Evolutionary conservation across 2,888 invertebrate species (phyloP).

Genomic region (Drosophila tripunctata): DNA sequence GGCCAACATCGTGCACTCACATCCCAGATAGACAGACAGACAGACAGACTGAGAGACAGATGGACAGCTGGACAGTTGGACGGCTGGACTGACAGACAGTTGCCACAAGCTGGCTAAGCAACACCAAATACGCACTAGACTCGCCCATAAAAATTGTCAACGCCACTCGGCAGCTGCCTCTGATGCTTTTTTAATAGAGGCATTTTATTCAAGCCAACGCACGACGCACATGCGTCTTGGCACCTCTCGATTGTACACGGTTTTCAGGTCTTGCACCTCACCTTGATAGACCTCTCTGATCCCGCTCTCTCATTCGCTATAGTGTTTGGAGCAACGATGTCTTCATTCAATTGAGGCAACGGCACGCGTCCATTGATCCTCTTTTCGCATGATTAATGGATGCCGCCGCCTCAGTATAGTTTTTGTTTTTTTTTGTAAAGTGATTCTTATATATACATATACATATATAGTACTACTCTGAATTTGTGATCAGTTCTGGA

Average conservation of each 20-base stretch:
- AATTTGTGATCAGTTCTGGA: conserved; percentile 48
- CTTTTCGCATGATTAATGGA: conserved; percentile 74
- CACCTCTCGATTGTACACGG: conserved; percentile 27
- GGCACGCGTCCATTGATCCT: conserved; percentile 44
- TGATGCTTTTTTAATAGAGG: conserved; percentile 72
- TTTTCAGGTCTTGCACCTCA: conserved; percentile 4
- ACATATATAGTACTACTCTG: no score
- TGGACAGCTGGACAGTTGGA: neutral
- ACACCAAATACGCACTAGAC: conserved; percentile 69
- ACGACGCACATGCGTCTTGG: conserved; percentile 56
- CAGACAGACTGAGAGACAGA: neutral
- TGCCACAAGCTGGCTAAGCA: conserved; percentile 8
- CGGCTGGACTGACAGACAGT: neutral
- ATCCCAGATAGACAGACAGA: neutral
- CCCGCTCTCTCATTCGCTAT: neutral
- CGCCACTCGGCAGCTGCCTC: conserved; percentile 19
- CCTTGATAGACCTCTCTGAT: neutral
- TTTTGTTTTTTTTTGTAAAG: neutral
- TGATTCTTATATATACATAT: conserved; percentile 15
- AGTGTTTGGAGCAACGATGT: conserved; percentile 29
- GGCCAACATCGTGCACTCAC: conserved; percentile 48
- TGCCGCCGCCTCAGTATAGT: conserved; percentile 28
- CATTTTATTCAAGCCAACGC: conserved; percentile 72
- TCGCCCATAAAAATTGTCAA: conserved; percentile 75
- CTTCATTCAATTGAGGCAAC: conserved; percentile 50